Evolutionary conservation across 2,113 vertebrate genomes (phyloP).

Genomic region (Excalfactoria chinensis): DNA sequence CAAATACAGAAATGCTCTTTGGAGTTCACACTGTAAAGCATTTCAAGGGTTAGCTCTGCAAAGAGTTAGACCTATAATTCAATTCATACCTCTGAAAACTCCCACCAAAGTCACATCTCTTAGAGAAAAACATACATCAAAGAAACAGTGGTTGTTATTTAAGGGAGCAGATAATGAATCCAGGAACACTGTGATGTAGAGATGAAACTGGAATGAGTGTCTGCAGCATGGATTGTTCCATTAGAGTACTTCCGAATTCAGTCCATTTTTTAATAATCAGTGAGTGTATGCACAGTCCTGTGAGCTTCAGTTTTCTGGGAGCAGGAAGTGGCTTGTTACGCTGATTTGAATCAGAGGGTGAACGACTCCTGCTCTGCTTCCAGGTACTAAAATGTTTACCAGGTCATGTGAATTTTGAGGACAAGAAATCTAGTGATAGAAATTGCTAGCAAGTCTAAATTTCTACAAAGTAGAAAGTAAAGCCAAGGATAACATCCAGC

Average conservation of each 20-base stretch:
- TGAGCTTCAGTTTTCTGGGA: neutral
- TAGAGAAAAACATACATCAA: neutral
- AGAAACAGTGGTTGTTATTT: neutral
- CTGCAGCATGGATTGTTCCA: neutral
- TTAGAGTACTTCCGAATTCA: neutral
- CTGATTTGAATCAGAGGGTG: neutral
- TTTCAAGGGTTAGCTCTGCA: neutral
- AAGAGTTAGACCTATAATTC: neutral
- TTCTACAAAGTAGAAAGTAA: neutral
- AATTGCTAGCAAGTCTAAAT: neutral
- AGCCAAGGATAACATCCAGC: neutral
- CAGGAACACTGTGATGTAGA: neutral
- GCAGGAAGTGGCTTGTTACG: neutral
- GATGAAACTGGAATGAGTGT: neutral
- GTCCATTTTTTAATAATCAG: neutral
- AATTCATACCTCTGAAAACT: neutral
- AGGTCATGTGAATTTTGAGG: neutral
- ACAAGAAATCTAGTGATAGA: neutral
- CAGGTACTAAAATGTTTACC: neutral
- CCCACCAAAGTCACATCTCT: neutral
- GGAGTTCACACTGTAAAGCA: neutral
- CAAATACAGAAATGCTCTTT: neutral
- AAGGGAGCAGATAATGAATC: neutral
- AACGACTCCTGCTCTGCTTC: accelerated
- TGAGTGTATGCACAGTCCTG: accelerated